phyloP scores from a whole-genome alignment of 2,888 invertebrate species.

The Thereva nobilitata region DNA sequence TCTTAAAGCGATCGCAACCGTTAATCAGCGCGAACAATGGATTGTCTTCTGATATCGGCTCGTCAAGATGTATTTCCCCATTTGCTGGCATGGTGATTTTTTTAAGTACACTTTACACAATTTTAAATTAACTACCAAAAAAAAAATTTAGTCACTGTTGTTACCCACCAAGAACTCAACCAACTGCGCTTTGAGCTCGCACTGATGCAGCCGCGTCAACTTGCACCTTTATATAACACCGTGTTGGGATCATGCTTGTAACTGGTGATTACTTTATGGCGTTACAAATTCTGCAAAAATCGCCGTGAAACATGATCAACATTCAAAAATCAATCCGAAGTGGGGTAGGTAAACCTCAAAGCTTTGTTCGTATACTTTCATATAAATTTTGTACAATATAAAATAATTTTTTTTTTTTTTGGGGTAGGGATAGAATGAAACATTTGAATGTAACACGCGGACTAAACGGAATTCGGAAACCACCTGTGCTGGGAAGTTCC shows the following conservation, averaged over 20 bases:
- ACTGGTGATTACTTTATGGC: conserved; percentile 15
- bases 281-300: conserved; percentile 3
- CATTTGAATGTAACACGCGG: too few relatives aligned
- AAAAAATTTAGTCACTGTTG: not conserved
- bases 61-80: conserved; percentile 42
- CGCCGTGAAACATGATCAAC: conserved; percentile 16
- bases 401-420: too few relatives aligned
- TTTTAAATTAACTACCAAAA: not conserved
- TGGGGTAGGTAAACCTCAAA: too few relatives aligned
- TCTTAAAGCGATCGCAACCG: conserved; percentile 1
- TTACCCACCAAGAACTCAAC: conserved; percentile 56
- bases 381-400: too few relatives aligned
- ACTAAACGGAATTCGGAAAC: too few relatives aligned
- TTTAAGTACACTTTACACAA: conserved; percentile 7
- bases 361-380: too few relatives aligned
- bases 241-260: conserved; percentile 10
- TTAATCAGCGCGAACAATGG: conserved; percentile 20
- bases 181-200: conserved; percentile 50
- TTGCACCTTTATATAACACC: conserved; percentile 32
- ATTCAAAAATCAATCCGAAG: too few relatives aligned
- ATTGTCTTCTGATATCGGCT: conserved; percentile 43
- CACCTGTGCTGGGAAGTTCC: too few relatives aligned
- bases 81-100: conserved; percentile 52
- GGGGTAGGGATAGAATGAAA: too few relatives aligned
- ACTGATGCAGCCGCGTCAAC: conserved; percentile 20